Evolutionary conservation across 2,797 vertebrate genomes (phyloP).

Genomic region (Ctenosaura bakeri): DNA sequence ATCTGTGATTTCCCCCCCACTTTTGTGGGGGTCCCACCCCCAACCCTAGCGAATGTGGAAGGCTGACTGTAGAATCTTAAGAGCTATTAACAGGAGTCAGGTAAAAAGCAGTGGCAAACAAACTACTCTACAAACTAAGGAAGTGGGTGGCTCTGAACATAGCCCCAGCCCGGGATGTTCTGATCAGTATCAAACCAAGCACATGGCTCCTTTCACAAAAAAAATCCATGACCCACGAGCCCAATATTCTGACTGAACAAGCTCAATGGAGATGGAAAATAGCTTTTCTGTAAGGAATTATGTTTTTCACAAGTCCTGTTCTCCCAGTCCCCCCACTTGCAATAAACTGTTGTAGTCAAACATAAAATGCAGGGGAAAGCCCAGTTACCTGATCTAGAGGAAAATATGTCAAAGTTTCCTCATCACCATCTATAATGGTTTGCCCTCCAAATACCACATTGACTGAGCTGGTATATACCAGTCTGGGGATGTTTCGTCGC

Average conservation of each 20-base stretch:
- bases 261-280: background rate
- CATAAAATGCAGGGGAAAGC: background rate
- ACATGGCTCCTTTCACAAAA: background rate
- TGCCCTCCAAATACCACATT: conserved; percentile 92
- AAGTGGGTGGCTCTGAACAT: background rate
- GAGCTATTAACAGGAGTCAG: no score
- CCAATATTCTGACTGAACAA: background rate
- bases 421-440: conserved; percentile 89
- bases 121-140: background rate
- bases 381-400: conserved; percentile 85
- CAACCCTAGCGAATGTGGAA: no score
- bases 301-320: background rate
- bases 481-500: conserved; percentile 83
- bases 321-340: background rate
- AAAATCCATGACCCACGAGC: background rate
- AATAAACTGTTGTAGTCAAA: background rate
- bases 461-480: conserved; percentile 94
- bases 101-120: background rate
- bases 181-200: background rate
- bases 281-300: background rate
- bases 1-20: no score
- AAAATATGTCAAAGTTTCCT: conserved; percentile 88
- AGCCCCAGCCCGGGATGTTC: background rate
- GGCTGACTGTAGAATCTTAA: no score
- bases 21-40: no score